Conservation (phyloP, 2,797 vertebrate species). For the Eulemur albifrons region DNA sequence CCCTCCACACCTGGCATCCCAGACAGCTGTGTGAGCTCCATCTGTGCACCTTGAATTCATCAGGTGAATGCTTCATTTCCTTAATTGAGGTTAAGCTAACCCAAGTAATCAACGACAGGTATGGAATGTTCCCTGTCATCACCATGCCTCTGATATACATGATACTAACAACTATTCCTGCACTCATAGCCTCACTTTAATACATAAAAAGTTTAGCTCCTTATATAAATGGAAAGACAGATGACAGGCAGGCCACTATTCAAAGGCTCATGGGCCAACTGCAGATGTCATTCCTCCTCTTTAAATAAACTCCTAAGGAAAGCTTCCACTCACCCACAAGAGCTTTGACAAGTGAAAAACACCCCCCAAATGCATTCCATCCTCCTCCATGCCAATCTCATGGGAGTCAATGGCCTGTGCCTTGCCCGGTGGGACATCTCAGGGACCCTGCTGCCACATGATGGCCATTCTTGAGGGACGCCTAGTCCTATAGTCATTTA, state of each 20-base stretch:
- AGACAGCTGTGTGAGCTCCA: slow-evolving; percentile 69
- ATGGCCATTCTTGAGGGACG: neutral
- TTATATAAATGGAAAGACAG: neutral
- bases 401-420: neutral
- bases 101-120: slow-evolving; percentile 59
- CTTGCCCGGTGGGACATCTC: neutral
- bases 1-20: slow-evolving; percentile 68
- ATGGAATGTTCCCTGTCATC: slow-evolving; percentile 58
- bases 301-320: neutral
- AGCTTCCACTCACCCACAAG: neutral
- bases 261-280: neutral
- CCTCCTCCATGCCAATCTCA: neutral
- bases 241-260: neutral
- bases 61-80: slow-evolving; percentile 65
- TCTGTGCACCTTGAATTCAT: slow-evolving; percentile 64
- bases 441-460: neutral
- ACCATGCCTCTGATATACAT: neutral
- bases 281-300: neutral
- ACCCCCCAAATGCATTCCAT: neutral
- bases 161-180: neutral
- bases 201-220: neutral
- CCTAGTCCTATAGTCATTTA: neutral
- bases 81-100: slow-evolving; percentile 76
- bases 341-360: neutral
- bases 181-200: neutral